Percentiles rank a stretch among this genome's conserved stretches.
phyloP scores from a whole-genome alignment of 2,113 vertebrate genomes.

The Pelobates fuscus region DNA sequence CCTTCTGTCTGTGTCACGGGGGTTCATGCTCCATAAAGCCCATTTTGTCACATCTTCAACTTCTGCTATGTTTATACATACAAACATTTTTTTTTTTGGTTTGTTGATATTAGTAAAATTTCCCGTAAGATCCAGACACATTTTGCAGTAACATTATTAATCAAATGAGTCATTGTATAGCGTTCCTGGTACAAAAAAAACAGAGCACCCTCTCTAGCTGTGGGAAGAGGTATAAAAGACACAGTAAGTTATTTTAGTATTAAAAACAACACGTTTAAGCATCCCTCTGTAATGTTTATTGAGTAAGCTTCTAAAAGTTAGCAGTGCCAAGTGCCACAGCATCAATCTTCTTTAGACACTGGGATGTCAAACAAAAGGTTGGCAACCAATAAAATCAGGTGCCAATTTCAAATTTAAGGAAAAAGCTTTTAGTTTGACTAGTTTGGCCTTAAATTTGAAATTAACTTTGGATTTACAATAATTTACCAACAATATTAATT shows the following conservation, averaged over 20 bases:
- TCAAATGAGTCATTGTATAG: conserved; percentile 1
- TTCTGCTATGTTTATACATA: neutral
- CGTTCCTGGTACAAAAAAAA: conserved; percentile 8
- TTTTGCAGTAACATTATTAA: neutral
- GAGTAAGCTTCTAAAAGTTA: no score
- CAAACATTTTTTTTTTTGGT: neutral
- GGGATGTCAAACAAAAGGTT: no score
- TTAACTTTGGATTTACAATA: no score
- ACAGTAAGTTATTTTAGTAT: neutral
- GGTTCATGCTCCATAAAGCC: neutral
- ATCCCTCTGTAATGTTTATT: no score
- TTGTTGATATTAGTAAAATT: neutral
- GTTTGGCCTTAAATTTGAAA: no score
- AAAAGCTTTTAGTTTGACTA: no score
- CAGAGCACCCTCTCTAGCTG: neutral
- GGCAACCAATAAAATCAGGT: no score
- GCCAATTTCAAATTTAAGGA: no score
- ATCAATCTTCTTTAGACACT: no score
- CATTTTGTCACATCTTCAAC: neutral
- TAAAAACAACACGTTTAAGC: conserved; percentile 9
- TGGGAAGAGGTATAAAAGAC: conserved; percentile 1
- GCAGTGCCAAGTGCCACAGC: no score
- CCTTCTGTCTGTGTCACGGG: neutral
- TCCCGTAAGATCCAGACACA: neutral
- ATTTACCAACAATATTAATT: no score